Evolutionary conservation across 1,140 invertebrate genomes (phyloP), one percentile per base, ranked within the genome.

Genomic region (Cyphomyrmex costatus): DNA sequence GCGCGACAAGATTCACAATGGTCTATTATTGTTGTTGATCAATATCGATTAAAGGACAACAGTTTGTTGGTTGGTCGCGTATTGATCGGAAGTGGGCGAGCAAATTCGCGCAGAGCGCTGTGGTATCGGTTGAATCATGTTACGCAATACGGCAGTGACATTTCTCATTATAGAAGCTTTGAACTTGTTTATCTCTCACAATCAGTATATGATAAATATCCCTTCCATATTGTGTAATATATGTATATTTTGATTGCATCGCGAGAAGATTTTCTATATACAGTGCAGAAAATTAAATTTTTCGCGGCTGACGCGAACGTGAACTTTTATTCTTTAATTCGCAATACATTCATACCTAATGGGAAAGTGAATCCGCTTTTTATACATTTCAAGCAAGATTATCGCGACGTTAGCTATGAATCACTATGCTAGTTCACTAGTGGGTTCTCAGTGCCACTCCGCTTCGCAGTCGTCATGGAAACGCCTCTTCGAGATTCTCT

Each of bases 381-480:
- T 16, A n/a, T n/a, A 33, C 10, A 14, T 61, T 36, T 74, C 53
- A 30, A 49, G 42, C 58, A 36, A 83, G 53, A 83, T 83, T 83
- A 83, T 83, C 68, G 24, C 36, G 36, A 74, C 14, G 79, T 61
- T 73, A 60, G 24, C 53, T 24, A 68, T 42, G 51, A 46, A 73
- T 61, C 68, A 19, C 79, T 83, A 21, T 58, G 36, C 65, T 80
- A 10, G 36, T 19, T 49, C 24, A 21, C 74, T 56, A 24, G 21
- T 71, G 14, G 33, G 21, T 65, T 86, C 84, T 88, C 86, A 70
- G 36, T 65, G 66, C 71, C 73, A 61, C 77, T 84, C 87, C 87
- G 68, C 88, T 87, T 89, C 70, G 60, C 77, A 91, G 91, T 92
- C 61, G 88, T 87, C 91, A 92, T 92, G 91, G 91, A 88, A 90